Evolutionary conservation across 2,888 invertebrate species (phyloP).

Genomic region (Eilema sororculum): DNA sequence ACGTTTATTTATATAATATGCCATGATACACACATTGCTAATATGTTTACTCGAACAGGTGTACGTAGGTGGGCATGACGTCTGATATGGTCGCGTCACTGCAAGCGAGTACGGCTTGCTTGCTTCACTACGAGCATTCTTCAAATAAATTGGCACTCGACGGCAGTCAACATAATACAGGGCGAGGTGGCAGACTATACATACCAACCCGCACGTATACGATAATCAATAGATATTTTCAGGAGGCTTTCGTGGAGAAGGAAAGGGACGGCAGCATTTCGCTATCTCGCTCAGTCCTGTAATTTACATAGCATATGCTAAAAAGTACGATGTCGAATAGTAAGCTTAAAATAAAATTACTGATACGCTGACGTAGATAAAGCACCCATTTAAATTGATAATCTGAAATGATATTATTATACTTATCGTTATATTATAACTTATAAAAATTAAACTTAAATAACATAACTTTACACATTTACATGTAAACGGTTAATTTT

Average conservation of each 20-base stretch:
- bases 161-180: conserved; percentile 76
- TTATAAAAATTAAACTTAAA: no score
- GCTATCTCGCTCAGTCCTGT: conserved; percentile 76
- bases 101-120: conserved; percentile 43
- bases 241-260: conserved; percentile 84
- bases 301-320: conserved; percentile 74
- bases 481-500: no score
- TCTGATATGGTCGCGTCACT: conserved; percentile 55
- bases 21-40: conserved; percentile 52
- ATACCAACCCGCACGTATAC: conserved; percentile 79
- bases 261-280: conserved; percentile 68
- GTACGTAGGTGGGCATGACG: conserved; percentile 63
- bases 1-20: conserved; percentile 60
- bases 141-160: conserved; percentile 85
- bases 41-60: conserved; percentile 57
- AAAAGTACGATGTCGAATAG: conserved; percentile 56
- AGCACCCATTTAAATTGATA: no score
- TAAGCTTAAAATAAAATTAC: conserved; percentile 25
- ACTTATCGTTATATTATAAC: no score
- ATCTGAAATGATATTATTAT: no score
- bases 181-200: conserved; percentile 77
- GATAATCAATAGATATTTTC: conserved; percentile 87
- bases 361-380: conserved; percentile 9
- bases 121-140: conserved; percentile 66
- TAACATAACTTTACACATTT: no score